Conservation (phyloP, 2,888 invertebrate genomes). For the Osedax frankpressi region DNA sequence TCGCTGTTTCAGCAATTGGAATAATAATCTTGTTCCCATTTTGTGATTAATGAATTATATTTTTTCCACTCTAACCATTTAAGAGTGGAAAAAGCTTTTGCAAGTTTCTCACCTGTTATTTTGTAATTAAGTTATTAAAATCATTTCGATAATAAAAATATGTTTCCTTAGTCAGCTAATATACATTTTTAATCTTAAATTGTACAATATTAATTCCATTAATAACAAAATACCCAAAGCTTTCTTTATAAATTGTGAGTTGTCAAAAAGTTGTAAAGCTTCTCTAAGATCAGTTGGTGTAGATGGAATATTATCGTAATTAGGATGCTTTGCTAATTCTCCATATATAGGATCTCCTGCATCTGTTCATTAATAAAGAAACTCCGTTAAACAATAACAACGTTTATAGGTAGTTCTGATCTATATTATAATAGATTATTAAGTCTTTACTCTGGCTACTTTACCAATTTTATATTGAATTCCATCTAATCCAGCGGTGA, state of each 20-base stretch:
- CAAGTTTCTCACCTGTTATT: neutral
- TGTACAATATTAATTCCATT: neutral
- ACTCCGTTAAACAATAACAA: too few species aligned
- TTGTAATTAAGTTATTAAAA: neutral
- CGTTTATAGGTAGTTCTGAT: too few species aligned
- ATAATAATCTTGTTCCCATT: neutral
- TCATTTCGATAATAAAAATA: neutral
- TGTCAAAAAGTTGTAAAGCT: neutral
- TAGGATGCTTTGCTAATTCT: neutral
- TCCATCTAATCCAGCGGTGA: constrained; percentile 31
- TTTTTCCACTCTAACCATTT: neutral
- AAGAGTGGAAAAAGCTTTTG: neutral
- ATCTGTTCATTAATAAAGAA: too few species aligned
- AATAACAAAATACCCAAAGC: neutral
- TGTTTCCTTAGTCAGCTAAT: neutral
- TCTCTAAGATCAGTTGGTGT: neutral
- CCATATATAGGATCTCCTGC: neutral
- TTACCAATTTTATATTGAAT: constrained; percentile 26
- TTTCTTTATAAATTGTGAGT: neutral
- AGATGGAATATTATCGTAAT: neutral
- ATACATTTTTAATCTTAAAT: neutral
- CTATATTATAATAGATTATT: too few species aligned
- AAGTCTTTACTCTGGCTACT: too few species aligned
- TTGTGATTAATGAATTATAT: neutral
- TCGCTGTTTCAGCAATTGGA: neutral